These are phyloP conservation scores for Epizoanthus fatuus DNA, from an alignment of 92 coral and sea anemone genomes.

Conservation along the genomic window DNA sequence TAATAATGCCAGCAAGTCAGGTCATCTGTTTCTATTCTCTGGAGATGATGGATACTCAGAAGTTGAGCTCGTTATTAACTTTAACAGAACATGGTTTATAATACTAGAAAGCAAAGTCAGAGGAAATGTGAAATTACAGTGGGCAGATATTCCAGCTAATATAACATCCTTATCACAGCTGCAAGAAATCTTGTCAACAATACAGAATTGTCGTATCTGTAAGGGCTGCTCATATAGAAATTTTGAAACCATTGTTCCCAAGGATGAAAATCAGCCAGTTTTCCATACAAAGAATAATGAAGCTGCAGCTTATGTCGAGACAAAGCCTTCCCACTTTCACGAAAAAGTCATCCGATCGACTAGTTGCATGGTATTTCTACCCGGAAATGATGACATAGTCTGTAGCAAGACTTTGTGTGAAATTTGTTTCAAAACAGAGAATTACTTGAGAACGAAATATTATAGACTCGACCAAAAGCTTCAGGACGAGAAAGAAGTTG, in stretches of 20 bases:
- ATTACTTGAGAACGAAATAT: too few relatives aligned
- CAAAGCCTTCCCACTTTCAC: too few relatives aligned
- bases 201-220: neutral
- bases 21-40: slow-evolving; percentile 51
- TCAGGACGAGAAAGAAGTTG: too few relatives aligned
- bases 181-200: neutral
- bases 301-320: neutral
- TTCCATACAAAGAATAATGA: neutral
- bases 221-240: neutral
- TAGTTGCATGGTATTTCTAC: too few relatives aligned
- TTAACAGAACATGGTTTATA: neutral
- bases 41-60: slow-evolving; percentile 53
- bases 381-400: too few relatives aligned
- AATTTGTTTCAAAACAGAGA: too few relatives aligned
- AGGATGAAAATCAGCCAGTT: neutral
- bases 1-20: slow-evolving; percentile 15
- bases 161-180: too few relatives aligned
- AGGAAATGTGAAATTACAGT: neutral
- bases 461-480: too few relatives aligned
- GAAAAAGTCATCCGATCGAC: too few relatives aligned
- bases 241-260: neutral
- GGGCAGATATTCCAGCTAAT: too few relatives aligned
- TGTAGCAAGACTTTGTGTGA: too few relatives aligned
- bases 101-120: neutral
- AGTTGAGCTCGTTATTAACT: slow-evolving; percentile 1